Base-by-base conservation (phyloP, 2,113 vertebrate species). In the Copsychus sechellarum region DNA sequence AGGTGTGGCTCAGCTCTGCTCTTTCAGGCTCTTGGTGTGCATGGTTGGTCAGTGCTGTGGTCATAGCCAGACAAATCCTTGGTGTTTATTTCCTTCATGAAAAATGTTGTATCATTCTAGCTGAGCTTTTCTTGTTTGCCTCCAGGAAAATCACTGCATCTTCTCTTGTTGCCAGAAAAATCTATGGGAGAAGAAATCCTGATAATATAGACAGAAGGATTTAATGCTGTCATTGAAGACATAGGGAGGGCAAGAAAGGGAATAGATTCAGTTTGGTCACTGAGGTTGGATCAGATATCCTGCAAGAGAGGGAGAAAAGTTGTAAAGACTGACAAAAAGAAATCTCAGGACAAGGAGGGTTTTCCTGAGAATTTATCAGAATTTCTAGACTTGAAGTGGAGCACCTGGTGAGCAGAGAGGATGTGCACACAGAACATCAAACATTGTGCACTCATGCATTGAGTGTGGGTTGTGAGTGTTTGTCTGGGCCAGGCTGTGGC, bases 401-500 rank as follows among this genome's bases (percentile, higher is more conserved):
- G 17, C 24, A 43, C 14, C 26, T 64, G 70, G 16, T 43, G 57
- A 88, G 22, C n/a, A 47, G 29, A 24, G n/a, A 9, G 6, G 11
- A 38, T 40, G 24, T 72, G 26, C 38, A 21, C 1, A 3, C n/a
- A 22, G 47, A 40, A 7, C 19, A 4, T 9, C 4, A 6, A 72
- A 34, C 1, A 7, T 4, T 45, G 47, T 85, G 26, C 5, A 1
- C 11, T 66, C 5, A 0, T 4, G 8, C 16, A 4, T 1, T 56
- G 26, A 53, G 23, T 4, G 2, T 16, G 25, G 21, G 2, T 4
- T 38, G 2, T 17, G 25, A 36, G 14, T 3, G 1, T 34, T 38
- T 60, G 18, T 21, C 34, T 58, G 45, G 50, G 36, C 19, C 65
- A 42, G 51, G 26, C 14, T 91, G 28, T 7, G 22, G 26, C 56